Percentiles rank a stretch among this genome's conserved stretches.
Evolutionary conservation across 2,797 vertebrate species (phyloP).

Genomic region (Bradypus variegatus): DNA sequence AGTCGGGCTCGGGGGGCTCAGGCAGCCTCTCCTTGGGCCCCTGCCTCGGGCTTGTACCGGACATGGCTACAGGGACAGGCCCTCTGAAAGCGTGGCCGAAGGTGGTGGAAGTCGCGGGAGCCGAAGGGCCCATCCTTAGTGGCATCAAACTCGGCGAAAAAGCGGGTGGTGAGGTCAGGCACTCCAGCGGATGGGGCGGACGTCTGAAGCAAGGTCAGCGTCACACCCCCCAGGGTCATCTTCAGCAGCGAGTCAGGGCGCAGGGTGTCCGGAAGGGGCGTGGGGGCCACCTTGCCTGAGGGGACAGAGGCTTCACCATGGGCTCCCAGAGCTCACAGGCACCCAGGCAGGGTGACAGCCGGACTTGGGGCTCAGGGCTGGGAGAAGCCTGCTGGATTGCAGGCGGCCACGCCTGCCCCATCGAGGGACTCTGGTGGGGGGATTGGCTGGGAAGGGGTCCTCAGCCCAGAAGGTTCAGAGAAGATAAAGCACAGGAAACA

Average conservation of each 20-base stretch:
- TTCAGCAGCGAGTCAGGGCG: constrained; percentile 84
- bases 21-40: background rate
- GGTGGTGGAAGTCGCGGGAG: constrained; percentile 83
- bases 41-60: constrained; percentile 74
- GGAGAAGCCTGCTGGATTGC: background rate
- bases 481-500: background rate
- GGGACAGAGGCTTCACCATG: constrained; percentile 18
- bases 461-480: background rate
- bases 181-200: constrained; percentile 47
- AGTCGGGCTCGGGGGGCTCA: accelerated
- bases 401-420: too few species aligned
- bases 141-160: constrained; percentile 82
- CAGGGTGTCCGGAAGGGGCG: constrained; percentile 75
- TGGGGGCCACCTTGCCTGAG: constrained; percentile 75
- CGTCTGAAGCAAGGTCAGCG: constrained; percentile 82
- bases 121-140: constrained; percentile 86
- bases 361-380: background rate
- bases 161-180: constrained; percentile 75
- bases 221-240: constrained; percentile 84
- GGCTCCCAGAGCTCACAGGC: background rate
- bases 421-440: background rate
- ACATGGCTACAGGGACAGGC: constrained; percentile 86
- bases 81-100: constrained; percentile 80
- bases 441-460: background rate
- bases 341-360: background rate